Conservation (phyloP, 2,888 invertebrate species). For the Tenthredo scrophulariae region DNA sequence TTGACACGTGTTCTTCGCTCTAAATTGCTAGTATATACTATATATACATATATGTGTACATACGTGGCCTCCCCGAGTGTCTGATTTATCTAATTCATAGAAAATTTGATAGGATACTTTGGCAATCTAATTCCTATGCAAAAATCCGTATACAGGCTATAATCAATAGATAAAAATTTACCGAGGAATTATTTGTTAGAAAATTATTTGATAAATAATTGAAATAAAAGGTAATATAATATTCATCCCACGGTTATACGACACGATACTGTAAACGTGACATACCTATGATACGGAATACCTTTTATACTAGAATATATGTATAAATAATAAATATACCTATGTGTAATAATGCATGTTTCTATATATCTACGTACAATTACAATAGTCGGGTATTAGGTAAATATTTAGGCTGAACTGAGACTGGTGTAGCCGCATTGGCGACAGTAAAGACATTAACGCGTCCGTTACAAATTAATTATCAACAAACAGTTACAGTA, state of each 20-base stretch:
- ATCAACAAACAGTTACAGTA: conserved; percentile 59
- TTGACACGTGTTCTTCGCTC: conserved; percentile 55
- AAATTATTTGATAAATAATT: background rate
- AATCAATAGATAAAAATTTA: background rate
- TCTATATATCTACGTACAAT: background rate
- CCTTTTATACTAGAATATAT: background rate
- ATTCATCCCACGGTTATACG: background rate
- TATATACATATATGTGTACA: background rate
- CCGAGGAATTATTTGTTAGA: background rate
- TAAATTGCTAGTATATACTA: conserved; percentile 34
- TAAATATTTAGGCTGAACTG: conserved; percentile 71
- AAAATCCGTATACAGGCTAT: background rate
- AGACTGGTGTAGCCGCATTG: conserved; percentile 68
- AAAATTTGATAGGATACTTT: background rate
- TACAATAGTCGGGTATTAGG: conserved; percentile 54
- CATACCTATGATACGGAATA: background rate
- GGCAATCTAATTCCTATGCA: background rate
- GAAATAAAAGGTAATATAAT: background rate
- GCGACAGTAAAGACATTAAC: conserved; percentile 67
- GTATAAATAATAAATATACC: background rate
- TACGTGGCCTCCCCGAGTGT: background rate
- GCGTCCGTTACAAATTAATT: conserved; percentile 59
- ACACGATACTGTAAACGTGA: background rate
- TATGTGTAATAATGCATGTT: background rate
- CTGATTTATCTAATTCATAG: conserved; percentile 19